Base-by-base conservation (phyloP, 2,797 vertebrate genomes). In the Protonibea diacanthus region DNA sequence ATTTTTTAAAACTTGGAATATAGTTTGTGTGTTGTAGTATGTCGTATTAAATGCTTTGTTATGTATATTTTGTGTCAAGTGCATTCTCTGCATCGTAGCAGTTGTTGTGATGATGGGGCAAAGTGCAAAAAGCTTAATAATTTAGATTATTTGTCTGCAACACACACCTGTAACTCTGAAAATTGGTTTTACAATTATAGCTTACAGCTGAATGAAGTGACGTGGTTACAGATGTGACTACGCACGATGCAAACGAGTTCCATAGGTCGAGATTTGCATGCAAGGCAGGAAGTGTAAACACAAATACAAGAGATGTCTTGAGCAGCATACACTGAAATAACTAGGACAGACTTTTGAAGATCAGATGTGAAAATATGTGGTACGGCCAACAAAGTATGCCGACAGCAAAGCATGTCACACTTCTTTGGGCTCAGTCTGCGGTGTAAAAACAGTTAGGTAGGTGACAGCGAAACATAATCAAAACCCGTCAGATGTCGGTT, bases 401-500 rank as follows among this genome's bases (percentile, higher is more conserved):
- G 13, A 59, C 33, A 74, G 61, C 33, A 78, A 64, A 60, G 21
- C 57, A 49, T 67, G 65, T 29, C 53, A 76, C 14, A 62, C 10
- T 77, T 29, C 9, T 84, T 68, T 73, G 27, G 14, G 29, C 70
- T 68, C 51, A 17, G 67, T 73, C 21, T 58, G 59, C 48, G 52
- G 45, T 55, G 40, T 68, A 38, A 51, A 64, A 78, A 58, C 70
- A 70, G 60, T 88, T 77, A 77, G 70, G 38, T 71, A 52, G 44
- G 33, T 76, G 65, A 83, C 59, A 57, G 60, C 23, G 52, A 71
- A 70, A 65, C 73, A 74, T 63, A 63, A 67, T 84, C 49, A 74
- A 71, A 84, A 84, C 62, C 70, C 75, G 64, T 60, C 67, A 45
- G 58, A 76, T 70, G 72, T 60, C 20, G 51, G 65, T 55, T 67